Evolutionary conservation across 1,140 invertebrate genomes (phyloP).

Genomic region (Phenacoccus solenopsis): DNA sequence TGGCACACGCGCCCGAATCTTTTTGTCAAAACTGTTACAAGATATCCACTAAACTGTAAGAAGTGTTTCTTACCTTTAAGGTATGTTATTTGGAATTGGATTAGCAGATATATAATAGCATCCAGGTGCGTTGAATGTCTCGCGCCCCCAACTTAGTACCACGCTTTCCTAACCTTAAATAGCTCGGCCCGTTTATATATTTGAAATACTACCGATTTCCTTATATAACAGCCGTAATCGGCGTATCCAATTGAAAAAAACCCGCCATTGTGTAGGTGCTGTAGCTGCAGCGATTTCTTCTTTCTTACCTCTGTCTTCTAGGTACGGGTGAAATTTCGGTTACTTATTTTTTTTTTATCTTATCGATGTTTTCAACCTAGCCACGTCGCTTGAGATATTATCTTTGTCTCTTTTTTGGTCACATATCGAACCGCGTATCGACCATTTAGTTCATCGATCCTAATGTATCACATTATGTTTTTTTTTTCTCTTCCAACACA

Average conservation of each 20-base stretch:
- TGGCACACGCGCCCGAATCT: conserved; percentile 1
- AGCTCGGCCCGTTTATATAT: not conserved
- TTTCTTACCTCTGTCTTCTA: too few species aligned
- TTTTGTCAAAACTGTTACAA: conserved; percentile 11
- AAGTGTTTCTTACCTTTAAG: conserved; percentile 13
- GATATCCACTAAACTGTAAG: conserved; percentile 2
- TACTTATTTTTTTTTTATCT: too few species aligned
- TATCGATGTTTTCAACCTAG: too few species aligned
- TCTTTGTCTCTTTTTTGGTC: too few species aligned
- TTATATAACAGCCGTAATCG: not conserved
- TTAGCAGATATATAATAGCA: not conserved
- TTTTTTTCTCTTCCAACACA: too few species aligned
- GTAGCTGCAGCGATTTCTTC: not conserved
- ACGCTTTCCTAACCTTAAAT: not conserved
- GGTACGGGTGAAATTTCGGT: not conserved
- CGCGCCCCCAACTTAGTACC: conserved; percentile 9
- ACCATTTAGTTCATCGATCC: too few species aligned
- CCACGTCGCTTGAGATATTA: too few species aligned
- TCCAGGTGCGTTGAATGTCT: conserved; percentile 7
- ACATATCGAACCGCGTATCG: too few species aligned
- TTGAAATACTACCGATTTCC: not conserved
- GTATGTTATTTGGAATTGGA: conserved; percentile 1
- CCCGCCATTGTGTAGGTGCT: not conserved
- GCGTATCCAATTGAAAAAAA: not conserved
- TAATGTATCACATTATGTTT: too few species aligned